These are phyloP conservation scores for Actinopyga echinites DNA, from an alignment of 53 echinoderm and acorn worm species.

Conservation along the genomic window DNA sequence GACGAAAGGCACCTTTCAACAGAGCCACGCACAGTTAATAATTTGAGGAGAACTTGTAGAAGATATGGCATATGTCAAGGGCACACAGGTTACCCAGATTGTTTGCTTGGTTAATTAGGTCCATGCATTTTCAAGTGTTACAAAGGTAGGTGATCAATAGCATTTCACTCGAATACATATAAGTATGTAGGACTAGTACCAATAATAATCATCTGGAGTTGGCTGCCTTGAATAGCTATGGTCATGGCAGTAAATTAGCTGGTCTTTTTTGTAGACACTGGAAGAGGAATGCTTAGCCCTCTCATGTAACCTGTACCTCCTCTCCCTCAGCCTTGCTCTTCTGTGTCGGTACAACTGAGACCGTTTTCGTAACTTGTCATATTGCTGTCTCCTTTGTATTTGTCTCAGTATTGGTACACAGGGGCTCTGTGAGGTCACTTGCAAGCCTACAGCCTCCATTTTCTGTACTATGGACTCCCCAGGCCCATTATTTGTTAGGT, in stretches of 20 bases:
- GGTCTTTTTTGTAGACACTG: constrained; percentile 1
- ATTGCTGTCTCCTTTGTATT: not conserved
- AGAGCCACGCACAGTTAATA: too few relatives aligned
- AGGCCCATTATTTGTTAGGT: constrained; percentile 5
- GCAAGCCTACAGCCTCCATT: not conserved
- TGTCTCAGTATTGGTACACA: not conserved
- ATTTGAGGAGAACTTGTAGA: too few relatives aligned
- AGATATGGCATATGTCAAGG: too few relatives aligned
- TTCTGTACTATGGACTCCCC: not conserved
- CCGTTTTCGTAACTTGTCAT: not conserved
- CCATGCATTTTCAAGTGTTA: too few relatives aligned
- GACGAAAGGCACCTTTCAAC: too few relatives aligned
- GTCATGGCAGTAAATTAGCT: not conserved
- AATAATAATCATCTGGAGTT: too few relatives aligned
- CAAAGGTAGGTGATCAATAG: too few relatives aligned
- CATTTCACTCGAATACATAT: too few relatives aligned
- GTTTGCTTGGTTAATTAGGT: too few relatives aligned
- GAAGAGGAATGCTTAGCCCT: not conserved
- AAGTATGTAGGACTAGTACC: too few relatives aligned
- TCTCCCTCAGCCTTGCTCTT: not conserved
- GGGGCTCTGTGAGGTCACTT: not conserved
- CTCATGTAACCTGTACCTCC: not conserved
- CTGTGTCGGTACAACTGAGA: not conserved
- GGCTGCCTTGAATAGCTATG: too few relatives aligned
- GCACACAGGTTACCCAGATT: too few relatives aligned